These are phyloP conservation scores for Orcinus orca DNA, from an alignment of 2,113 vertebrate genomes.

Conservation along the genomic window DNA sequence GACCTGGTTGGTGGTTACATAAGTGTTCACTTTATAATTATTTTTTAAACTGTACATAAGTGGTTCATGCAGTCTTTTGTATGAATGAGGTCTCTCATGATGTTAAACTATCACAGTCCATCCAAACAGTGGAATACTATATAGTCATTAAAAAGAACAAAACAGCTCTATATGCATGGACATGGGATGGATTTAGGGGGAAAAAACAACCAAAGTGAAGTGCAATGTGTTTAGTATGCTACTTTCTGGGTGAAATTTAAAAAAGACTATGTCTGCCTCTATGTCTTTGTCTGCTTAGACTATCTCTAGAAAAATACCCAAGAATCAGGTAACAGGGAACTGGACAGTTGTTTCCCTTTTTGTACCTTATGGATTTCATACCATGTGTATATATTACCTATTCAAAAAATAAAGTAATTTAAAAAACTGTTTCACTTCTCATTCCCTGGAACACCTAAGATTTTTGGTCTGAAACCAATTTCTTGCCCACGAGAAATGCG, in stretches of 20 bases:
- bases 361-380: not conserved
- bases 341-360: not conserved
- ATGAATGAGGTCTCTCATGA: not conserved
- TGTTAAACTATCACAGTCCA: not conserved
- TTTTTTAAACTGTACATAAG: not conserved
- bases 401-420: slow-evolving; percentile 30
- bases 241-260: not conserved
- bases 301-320: not conserved
- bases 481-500: not conserved
- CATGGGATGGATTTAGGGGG: not conserved
- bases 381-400: not conserved
- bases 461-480: not conserved
- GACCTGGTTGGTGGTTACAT: not conserved
- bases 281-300: not conserved
- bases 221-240: not conserved
- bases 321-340: not conserved
- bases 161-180: too few species aligned
- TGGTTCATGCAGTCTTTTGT: not conserved
- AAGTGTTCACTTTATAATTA: not conserved
- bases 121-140: not conserved
- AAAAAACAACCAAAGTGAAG: not conserved
- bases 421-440: not conserved
- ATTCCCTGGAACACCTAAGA: not conserved
- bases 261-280: not conserved
- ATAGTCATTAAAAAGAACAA: not conserved